phyloP scores from a whole-genome alignment of 2,888 invertebrate genomes.

The Heliconius charithonia region DNA sequence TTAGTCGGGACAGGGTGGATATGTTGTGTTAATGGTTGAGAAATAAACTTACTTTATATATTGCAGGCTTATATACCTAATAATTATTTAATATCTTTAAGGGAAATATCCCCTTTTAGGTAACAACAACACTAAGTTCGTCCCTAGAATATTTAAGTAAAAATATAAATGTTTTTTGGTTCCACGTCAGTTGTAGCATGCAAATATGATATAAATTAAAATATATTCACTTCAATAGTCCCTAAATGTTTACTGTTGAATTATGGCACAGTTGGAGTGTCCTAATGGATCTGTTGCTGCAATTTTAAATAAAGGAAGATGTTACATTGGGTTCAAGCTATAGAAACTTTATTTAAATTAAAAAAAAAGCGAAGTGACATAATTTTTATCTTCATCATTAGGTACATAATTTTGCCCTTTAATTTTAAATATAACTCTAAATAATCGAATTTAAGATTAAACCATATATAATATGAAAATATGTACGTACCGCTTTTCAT shows the following conservation, averaged over 20 bases:
- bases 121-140: neutral
- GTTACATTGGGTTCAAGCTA: neutral
- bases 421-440: neutral
- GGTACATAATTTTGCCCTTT: neutral
- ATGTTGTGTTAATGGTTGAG: neutral
- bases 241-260: too few species aligned
- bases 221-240: neutral
- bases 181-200: neutral
- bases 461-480: neutral
- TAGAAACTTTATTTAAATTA: neutral
- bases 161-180: too few species aligned
- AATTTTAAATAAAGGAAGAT: neutral
- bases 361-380: neutral
- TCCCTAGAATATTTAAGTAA: too few species aligned
- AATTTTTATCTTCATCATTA: too few species aligned
- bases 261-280: too few species aligned
- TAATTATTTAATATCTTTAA: neutral
- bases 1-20: constrained; percentile 44
- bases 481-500: neutral
- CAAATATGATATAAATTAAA: too few species aligned
- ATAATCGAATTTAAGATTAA: neutral
- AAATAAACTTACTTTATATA: neutral
- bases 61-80: neutral
- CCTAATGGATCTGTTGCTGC: neutral
- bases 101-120: neutral